phyloP scores from a whole-genome alignment of 2,888 invertebrate species.

The Callyntrura guangdongensis region DNA sequence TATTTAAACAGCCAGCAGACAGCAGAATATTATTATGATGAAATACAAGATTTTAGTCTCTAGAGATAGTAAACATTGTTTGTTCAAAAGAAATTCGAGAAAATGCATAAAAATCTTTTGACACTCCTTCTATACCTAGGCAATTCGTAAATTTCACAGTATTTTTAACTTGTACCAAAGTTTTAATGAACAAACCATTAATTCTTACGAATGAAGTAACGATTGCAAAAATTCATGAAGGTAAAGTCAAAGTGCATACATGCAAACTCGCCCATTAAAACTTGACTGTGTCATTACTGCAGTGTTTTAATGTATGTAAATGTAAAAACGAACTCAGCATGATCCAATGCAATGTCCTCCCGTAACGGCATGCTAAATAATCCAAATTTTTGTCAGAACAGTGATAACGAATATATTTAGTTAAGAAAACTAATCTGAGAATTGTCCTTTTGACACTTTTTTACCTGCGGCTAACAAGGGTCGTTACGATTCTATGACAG shows the following conservation, averaged over 20 bases:
- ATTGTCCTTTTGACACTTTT: slow-evolving; percentile 14
- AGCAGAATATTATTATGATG: too few species aligned
- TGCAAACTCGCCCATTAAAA: too few species aligned
- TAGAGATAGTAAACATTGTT: neutral
- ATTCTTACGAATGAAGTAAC: too few species aligned
- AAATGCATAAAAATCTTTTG: neutral
- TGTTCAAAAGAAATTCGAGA: neutral
- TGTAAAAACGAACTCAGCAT: slow-evolving; percentile 24
- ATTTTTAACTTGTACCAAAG: neutral
- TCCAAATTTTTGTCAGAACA: neutral
- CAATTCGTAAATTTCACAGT: neutral
- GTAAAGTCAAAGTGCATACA: too few species aligned
- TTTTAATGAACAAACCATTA: neutral
- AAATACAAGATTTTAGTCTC: too few species aligned
- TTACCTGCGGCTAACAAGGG: slow-evolving; percentile 26
- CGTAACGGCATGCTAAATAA: neutral
- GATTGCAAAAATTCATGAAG: too few species aligned
- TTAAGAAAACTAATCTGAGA: neutral
- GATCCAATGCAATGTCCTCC: slow-evolving; percentile 19
- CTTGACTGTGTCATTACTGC: neutral
- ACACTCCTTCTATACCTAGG: neutral
- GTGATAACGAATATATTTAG: neutral
- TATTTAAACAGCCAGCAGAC: neutral
- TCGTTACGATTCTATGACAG: neutral
- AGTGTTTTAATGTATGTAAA: slow-evolving; percentile 38